Conservation (phyloP, 2,888 invertebrate genomes). For the Eupithecia subfuscata region DNA sequence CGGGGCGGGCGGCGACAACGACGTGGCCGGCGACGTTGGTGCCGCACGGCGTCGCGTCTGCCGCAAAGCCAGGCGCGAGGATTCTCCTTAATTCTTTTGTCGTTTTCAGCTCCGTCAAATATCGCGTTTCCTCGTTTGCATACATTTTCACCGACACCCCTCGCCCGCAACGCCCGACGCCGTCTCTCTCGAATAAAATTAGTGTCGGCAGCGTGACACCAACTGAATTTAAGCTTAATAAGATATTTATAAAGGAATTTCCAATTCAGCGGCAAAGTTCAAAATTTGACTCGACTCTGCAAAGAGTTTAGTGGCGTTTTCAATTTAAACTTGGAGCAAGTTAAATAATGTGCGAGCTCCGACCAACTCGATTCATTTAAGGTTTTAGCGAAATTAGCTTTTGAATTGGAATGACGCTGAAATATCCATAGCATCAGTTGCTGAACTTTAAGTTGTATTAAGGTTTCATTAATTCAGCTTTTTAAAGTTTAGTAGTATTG, state of each 20-base stretch:
- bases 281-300: slow-evolving; percentile 80
- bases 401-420: slow-evolving; percentile 79
- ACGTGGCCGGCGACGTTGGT: slow-evolving; percentile 33
- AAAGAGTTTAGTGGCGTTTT: slow-evolving; percentile 83
- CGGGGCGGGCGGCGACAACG: slow-evolving; percentile 51
- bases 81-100: slow-evolving; percentile 77
- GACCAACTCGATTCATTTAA: slow-evolving; percentile 82
- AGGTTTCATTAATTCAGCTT: slow-evolving; percentile 60
- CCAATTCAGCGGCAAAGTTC: slow-evolving; percentile 84
- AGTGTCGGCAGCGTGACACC: slow-evolving; percentile 84
- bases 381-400: slow-evolving; percentile 83
- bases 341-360: slow-evolving; percentile 83
- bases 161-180: slow-evolving; percentile 61
- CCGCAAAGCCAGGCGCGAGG: slow-evolving; percentile 32
- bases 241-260: slow-evolving; percentile 84
- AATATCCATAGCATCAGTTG: slow-evolving; percentile 67
- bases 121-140: slow-evolving; percentile 80
- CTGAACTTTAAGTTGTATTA: slow-evolving; percentile 59
- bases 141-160: slow-evolving; percentile 75
- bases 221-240: slow-evolving; percentile 83
- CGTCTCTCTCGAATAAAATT: slow-evolving; percentile 83
- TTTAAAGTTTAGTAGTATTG: slow-evolving; percentile 48
- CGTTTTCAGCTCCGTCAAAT: slow-evolving; percentile 82
- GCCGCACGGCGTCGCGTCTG: slow-evolving; percentile 53
- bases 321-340: slow-evolving; percentile 83